Evolutionary conservation across 2,113 vertebrate genomes (phyloP), one percentile per base, ranked within the genome.

Genomic region (Erythrocercus mccallii): DNA sequence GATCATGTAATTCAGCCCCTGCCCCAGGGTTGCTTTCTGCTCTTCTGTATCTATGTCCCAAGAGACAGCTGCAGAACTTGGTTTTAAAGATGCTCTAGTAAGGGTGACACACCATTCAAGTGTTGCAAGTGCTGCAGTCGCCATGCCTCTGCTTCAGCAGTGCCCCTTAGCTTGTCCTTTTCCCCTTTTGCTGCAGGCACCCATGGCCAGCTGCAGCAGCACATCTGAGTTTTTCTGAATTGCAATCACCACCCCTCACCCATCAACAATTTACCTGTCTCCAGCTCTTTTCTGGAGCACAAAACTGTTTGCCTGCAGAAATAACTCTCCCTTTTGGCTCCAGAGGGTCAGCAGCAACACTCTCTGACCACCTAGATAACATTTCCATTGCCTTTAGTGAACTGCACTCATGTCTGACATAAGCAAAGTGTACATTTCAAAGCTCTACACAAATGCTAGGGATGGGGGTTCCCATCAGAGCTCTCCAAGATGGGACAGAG

Each of bases 371-470:
- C 14, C 16, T 20, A 60, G n/a, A 31, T 48, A 54, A 57, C 1
- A 1, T 51, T 88, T 80, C 28, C 5, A 1, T 71, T 64, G 28
- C 65, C 28, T 44, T 50, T 33, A 37, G 16, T 16, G 45, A 83
- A 11, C 35, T 50, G 22, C 6, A 4, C 12, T 53, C 0, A 0
- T 35, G 60, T 31, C 51, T 27, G 20, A 58, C 3, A 0, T 11
- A 51, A 47, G 38, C 15, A n/a, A 53, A 69, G 33, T 5, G 1
- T 27, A 42, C 1, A 0, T 54, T 78, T 44, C 72, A 61, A 83
- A 81, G 77, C 56, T 56, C 50, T 53, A 10, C 37, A 31, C 17
- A 57, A 62, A 21, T 71, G 18, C 35, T 28, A 22, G 54, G 56
- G 12, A 40, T 27, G 28, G 6, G 8, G 3, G 5, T 60, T 19